Evolutionary conservation across 2,113 vertebrate species (phyloP).

Genomic region (Pyrgilauda ruficollis): DNA sequence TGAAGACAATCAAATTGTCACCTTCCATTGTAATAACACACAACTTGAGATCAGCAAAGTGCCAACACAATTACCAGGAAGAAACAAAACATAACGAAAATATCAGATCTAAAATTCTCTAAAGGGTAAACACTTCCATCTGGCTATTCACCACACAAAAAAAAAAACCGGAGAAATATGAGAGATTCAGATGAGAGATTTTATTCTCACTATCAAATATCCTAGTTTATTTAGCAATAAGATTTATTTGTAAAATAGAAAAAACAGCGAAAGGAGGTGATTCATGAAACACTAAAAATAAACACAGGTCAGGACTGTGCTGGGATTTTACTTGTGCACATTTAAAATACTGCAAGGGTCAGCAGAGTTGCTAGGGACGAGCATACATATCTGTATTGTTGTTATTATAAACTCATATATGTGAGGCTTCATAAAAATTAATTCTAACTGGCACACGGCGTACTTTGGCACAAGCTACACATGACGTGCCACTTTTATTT

Average conservation of each 20-base stretch:
- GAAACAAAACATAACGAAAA: conserved; percentile 73
- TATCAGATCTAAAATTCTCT: conserved; percentile 68
- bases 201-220: conserved; percentile 56
- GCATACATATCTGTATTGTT: background rate
- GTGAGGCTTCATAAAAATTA: conserved; percentile 18
- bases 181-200: conserved; percentile 21
- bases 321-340: background rate
- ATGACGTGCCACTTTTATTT: conserved; percentile 47
- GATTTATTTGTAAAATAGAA: conserved; percentile 51
- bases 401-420: background rate
- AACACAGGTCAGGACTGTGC: conserved; percentile 5
- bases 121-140: conserved; percentile 69
- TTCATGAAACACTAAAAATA: conserved; percentile 33
- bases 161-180: background rate
- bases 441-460: background rate
- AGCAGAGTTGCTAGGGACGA: background rate
- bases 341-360: background rate
- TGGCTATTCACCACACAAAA: background rate
- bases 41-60: conserved; percentile 81
- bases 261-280: conserved; percentile 50
- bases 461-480: conserved; percentile 19
- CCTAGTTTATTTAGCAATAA: conserved; percentile 47
- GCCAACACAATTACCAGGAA: conserved; percentile 75
- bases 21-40: conserved; percentile 88
- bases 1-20: conserved; percentile 96